Conservation (phyloP, 2,888 invertebrate genomes). For the Nowickia ferox region DNA sequence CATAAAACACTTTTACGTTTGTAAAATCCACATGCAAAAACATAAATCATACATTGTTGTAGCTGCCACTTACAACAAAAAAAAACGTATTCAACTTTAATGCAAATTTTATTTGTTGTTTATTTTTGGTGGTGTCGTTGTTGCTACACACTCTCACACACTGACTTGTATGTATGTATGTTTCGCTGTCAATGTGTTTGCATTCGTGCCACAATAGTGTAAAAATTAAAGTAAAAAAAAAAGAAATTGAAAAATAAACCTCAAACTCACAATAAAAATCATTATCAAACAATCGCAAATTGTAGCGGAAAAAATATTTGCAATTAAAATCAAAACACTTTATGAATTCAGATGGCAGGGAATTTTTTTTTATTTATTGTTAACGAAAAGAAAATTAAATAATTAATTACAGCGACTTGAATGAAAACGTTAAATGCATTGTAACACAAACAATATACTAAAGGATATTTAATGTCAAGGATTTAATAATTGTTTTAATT, state of each 20-base stretch:
- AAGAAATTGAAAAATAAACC: not conserved
- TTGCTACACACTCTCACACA: not conserved
- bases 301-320: slow-evolving; percentile 20
- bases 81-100: slow-evolving; percentile 41
- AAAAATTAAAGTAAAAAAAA: slow-evolving; percentile 41
- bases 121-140: slow-evolving; percentile 48
- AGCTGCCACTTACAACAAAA: slow-evolving; percentile 22
- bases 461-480: slow-evolving; percentile 53
- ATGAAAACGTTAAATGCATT: slow-evolving; percentile 7
- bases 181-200: not conserved
- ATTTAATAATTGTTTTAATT: slow-evolving; percentile 53
- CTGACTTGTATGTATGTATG: not conserved
- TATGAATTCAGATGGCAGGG: slow-evolving; percentile 46
- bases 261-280: slow-evolving; percentile 34
- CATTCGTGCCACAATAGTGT: slow-evolving; percentile 57
- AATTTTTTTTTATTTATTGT: slow-evolving; percentile 27
- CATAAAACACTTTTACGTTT: not conserved
- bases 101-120: slow-evolving; percentile 65
- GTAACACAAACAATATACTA: not conserved
- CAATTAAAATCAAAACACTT: slow-evolving; percentile 59
- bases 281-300: slow-evolving; percentile 44
- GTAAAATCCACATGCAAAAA: slow-evolving; percentile 47
- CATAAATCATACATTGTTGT: slow-evolving; percentile 64
- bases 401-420: slow-evolving; percentile 36
- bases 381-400: not conserved